Evolutionary conservation across 1,140 invertebrate species (phyloP), one percentile per base, ranked within the genome.

Genomic region (Zaprionus davidi): DNA sequence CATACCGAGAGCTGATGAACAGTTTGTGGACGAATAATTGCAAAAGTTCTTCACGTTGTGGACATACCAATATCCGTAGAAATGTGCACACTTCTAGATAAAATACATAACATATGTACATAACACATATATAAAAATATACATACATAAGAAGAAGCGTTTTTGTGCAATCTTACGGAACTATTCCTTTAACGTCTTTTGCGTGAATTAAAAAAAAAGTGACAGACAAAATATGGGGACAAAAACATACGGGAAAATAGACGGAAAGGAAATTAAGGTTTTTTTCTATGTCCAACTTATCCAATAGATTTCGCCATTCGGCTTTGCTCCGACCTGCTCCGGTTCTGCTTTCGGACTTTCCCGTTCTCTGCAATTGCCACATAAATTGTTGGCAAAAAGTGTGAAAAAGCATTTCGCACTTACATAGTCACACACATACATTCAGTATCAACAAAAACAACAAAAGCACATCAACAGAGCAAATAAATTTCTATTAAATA

Each of bases 401-500:
- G 80, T 59, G 83, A 66, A 79, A 87, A 86, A 87, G 79, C 82
- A 73, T 82, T 82, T 76, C 59, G 49, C 65, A 66, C 69, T 63
- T 57, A 62, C 38, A 74, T n/a, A 51, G 17, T 36, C 34, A 11
- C 46, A 56, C 38, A 44, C 26, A 58, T 44, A n/a, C 20, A 24
- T 24, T 7, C 17, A 24, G 15, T 31, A 36, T 9, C 64, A 55
- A 56, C 49, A 51, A 17, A 9, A 53, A 71, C 34, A 63, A 55
- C 31, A 64, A 46, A 36, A 64, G 41, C 20, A 51, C 64, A 67
- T 63, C 13, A 64, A 62, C 62, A 44, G 44, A 44, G 55, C 75
- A 79, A 86, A 86, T 86, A 86, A 86, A 86, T 86, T 87, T 87
- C 72, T 82, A 86, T 86, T 86, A 86, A 87, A 87, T 84, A 82